Conservation (phyloP, 2,113 vertebrate species). For the Rhabdomys dilectus region DNA sequence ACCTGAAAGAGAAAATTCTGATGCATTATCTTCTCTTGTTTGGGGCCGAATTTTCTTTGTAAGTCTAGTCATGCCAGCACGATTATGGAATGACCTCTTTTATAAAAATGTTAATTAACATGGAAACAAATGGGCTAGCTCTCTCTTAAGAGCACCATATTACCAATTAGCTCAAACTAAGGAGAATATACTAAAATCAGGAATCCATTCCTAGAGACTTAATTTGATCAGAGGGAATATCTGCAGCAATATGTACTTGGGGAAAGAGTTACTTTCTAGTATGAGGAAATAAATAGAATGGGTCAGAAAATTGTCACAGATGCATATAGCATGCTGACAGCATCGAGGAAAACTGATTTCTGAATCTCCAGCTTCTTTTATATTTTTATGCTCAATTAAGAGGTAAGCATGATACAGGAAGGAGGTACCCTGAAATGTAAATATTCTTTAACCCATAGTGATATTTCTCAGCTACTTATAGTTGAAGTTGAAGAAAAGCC, state of each 20-base stretch:
- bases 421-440: neutral
- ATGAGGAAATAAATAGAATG: neutral
- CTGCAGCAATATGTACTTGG: neutral
- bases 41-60: neutral
- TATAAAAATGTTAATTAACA: neutral
- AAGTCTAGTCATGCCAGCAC: neutral
- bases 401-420: neutral
- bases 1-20: constrained; percentile 3
- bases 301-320: neutral
- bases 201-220: neutral
- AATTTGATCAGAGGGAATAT: neutral
- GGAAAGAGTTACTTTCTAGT: neutral
- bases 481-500: neutral
- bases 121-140: neutral
- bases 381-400: neutral
- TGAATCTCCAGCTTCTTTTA: neutral
- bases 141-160: neutral
- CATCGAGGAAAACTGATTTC: neutral
- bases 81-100: neutral
- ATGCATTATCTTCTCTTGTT: neutral
- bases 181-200: neutral
- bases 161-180: neutral
- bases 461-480: neutral
- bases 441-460: neutral
- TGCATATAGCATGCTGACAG: neutral